A percentile compares a stretch with the other conserved stretches of the same genome.
phyloP scores from a whole-genome alignment of 2,113 vertebrate species.

The Perca flavescens region DNA sequence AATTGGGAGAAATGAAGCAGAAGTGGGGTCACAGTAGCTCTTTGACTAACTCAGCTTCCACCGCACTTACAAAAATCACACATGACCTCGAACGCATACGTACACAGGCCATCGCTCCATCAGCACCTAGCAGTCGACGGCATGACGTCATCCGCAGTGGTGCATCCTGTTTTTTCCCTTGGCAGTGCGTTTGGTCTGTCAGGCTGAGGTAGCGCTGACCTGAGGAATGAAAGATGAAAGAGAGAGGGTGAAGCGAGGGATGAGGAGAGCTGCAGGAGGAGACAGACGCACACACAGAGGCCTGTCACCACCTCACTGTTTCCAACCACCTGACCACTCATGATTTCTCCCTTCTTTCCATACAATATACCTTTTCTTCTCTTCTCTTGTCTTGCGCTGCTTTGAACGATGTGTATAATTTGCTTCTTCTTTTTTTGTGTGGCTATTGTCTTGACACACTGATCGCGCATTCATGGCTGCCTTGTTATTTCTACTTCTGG shows the following conservation, averaged over 20 bases:
- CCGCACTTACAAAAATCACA: constrained; percentile 5
- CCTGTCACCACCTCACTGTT: constrained; percentile 49
- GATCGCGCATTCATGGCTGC: not conserved
- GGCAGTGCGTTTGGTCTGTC: constrained; percentile 45
- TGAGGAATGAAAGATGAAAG: constrained; percentile 58
- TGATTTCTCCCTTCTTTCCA: constrained; percentile 19
- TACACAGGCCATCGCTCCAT: constrained; percentile 41
- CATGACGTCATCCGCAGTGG: constrained; percentile 51
- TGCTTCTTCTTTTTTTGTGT: not conserved
- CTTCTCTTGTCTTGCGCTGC: not conserved
- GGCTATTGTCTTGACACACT: not conserved
- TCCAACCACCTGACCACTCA: constrained; percentile 28
- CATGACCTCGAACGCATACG: not conserved
- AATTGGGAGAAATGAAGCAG: constrained; percentile 52
- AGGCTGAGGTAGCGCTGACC: constrained; percentile 49
- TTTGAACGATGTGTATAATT: not conserved
- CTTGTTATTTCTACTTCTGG: not conserved
- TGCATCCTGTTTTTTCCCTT: constrained; percentile 67
- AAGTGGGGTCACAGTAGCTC: constrained; percentile 58
- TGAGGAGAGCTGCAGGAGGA: constrained; percentile 44
- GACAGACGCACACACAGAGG: constrained; percentile 33
- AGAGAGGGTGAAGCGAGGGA: constrained; percentile 53
- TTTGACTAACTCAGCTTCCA: constrained; percentile 36
- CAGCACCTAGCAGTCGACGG: constrained; percentile 33
- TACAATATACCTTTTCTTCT: not conserved